Conservation (phyloP, 2,888 invertebrate genomes). For the Nasonia oneida region DNA sequence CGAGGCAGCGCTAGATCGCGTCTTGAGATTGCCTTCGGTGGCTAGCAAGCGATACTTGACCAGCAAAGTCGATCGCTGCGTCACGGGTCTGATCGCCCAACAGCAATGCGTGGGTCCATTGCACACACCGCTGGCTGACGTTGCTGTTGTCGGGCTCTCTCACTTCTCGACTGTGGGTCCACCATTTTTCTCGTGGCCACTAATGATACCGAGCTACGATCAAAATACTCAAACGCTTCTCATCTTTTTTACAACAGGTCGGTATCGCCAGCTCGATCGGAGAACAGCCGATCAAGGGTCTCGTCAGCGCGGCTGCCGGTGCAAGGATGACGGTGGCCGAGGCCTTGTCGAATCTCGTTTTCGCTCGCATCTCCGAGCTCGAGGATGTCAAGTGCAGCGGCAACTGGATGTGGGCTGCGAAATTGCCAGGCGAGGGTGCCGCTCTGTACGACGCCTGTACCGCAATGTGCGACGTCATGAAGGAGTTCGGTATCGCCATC, state of each 20-base stretch:
- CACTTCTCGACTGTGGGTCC: conserved; percentile 85
- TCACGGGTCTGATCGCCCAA: conserved; percentile 96
- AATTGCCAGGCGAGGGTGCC: conserved; percentile 95
- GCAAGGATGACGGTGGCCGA: conserved; percentile 97
- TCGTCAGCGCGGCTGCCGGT: conserved; percentile 91
- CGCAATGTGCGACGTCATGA: conserved; percentile 93
- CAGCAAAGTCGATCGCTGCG: conserved; percentile 97
- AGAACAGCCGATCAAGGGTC: conserved; percentile 97
- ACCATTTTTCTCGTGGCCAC: no score
- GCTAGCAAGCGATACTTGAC: conserved; percentile 97
- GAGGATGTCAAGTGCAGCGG: conserved; percentile 97
- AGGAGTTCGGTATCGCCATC: conserved; percentile 90
- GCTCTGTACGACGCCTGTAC: conserved; percentile 91
- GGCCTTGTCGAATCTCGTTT: conserved; percentile 94
- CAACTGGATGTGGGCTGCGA: conserved; percentile 99
- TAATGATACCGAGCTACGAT: not conserved
- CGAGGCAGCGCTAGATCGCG: conserved; percentile 86
- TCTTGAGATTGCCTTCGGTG: conserved; percentile 93
- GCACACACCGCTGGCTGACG: conserved; percentile 97
- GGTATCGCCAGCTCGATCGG: conserved; percentile 98
- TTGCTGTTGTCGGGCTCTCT: conserved; percentile 93
- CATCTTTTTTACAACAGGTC: conserved; percentile 65
- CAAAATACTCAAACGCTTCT: not conserved
- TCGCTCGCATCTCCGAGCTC: conserved; percentile 82
- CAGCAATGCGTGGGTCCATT: conserved; percentile 99